phyloP scores from a whole-genome alignment of 2,113 vertebrate genomes.

The Ammodytes marinus region DNA sequence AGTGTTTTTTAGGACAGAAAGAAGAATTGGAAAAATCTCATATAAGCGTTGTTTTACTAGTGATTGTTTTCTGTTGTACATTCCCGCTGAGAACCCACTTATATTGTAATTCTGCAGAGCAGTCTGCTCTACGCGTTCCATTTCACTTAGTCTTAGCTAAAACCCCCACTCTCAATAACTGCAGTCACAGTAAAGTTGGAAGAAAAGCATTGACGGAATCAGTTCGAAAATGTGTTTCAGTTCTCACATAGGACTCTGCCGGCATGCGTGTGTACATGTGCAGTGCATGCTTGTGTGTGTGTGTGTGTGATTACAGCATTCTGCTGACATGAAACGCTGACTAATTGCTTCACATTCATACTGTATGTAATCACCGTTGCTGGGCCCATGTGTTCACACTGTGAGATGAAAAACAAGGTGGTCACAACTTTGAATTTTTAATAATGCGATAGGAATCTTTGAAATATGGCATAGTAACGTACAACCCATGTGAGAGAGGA shows the following conservation, averaged over 20 bases:
- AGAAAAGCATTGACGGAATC: constrained; percentile 51
- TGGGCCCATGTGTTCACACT: constrained; percentile 19
- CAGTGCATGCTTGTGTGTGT: constrained; percentile 13
- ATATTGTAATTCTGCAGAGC: constrained; percentile 52
- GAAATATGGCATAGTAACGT: constrained; percentile 13
- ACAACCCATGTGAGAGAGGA: background rate
- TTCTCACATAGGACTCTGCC: constrained; percentile 19
- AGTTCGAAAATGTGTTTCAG: constrained; percentile 28
- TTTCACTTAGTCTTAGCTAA: constrained; percentile 63
- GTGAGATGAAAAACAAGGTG: constrained; percentile 47
- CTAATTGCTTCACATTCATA: constrained; percentile 57
- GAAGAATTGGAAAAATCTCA: constrained; percentile 11
- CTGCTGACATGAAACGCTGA: constrained; percentile 58
- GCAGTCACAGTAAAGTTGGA: constrained; percentile 41
- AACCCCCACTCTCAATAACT: constrained; percentile 62
- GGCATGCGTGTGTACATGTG: background rate
- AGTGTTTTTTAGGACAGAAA: background rate
- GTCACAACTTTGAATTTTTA: constrained; percentile 40
- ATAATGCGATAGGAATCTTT: constrained; percentile 41
- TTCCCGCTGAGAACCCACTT: constrained; percentile 57
- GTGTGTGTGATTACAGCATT: constrained; percentile 22
- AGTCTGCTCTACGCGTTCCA: constrained; percentile 55
- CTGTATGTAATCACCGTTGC: constrained; percentile 40
- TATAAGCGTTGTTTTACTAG: constrained; percentile 19
- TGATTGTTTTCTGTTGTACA: constrained; percentile 51